Conservation (phyloP, 2,113 vertebrate genomes). For the Festucalex cinctus region DNA sequence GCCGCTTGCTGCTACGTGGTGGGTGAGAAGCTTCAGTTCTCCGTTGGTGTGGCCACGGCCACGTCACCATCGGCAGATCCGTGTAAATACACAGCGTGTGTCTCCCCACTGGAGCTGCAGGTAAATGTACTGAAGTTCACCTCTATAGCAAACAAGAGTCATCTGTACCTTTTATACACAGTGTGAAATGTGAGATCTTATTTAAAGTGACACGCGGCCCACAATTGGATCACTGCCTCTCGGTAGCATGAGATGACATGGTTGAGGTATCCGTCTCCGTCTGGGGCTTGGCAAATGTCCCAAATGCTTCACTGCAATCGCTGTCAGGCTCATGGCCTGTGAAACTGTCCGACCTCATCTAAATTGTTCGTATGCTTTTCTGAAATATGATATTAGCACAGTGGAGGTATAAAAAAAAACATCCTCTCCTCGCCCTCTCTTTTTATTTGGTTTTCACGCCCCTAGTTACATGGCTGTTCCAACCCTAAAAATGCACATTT, state of each 20-base stretch:
- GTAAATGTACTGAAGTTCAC: conserved; percentile 64
- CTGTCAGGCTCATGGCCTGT: conserved; percentile 13
- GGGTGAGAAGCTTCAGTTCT: conserved; percentile 80
- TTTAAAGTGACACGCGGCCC: conserved; percentile 33
- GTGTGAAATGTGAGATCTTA: conserved; percentile 32
- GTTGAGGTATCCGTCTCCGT: conserved; percentile 22
- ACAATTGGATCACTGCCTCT: conserved; percentile 18
- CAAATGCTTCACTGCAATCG: conserved; percentile 38
- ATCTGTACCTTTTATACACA: not conserved
- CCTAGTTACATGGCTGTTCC: too few relatives aligned
- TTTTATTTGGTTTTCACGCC: too few relatives aligned
- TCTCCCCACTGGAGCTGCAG: conserved; percentile 84
- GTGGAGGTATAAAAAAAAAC: not conserved
- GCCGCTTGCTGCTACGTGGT: conserved; percentile 78
- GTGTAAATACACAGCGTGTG: conserved; percentile 70
- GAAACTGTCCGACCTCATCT: not conserved
- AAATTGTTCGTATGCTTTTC: not conserved
- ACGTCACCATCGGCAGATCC: not conserved
- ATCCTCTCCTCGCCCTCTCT: too few relatives aligned
- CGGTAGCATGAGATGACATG: conserved; percentile 39
- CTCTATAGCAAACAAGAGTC: not conserved
- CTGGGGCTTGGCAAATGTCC: conserved; percentile 30
- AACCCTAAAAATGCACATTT: too few relatives aligned
- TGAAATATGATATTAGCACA: not conserved
- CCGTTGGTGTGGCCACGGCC: conserved; percentile 53